Evolutionary conservation across 1,140 invertebrate genomes (phyloP).

Genomic region (Diuraphis noxia): DNA sequence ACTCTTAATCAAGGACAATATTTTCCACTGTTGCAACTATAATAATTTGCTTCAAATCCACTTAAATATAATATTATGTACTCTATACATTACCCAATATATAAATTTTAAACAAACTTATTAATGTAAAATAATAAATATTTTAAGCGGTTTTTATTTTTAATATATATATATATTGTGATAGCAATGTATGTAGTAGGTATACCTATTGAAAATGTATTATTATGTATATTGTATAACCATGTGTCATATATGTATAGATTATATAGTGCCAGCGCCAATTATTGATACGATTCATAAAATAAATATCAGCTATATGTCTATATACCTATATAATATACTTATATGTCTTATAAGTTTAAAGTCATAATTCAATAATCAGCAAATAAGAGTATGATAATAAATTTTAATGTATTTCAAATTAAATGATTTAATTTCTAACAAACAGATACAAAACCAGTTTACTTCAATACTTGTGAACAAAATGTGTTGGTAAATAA

Average conservation of each 20-base stretch:
- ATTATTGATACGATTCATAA: background rate
- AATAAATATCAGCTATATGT: background rate
- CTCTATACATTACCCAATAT: background rate
- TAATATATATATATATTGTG: background rate
- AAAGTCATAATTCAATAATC: background rate
- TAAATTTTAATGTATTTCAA: background rate
- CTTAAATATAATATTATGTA: background rate
- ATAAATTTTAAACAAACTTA: background rate
- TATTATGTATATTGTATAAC: background rate
- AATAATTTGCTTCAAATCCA: background rate
- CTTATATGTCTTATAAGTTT: background rate
- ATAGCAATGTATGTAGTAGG: background rate
- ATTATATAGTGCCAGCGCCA: background rate
- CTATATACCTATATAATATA: background rate
- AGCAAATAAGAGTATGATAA: background rate
- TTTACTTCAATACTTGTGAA: background rate
- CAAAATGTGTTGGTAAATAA: background rate
- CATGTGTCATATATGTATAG: background rate
- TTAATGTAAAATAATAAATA: background rate
- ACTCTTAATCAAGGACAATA: conserved; percentile 14
- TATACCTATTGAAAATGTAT: too few species aligned
- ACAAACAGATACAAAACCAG: background rate
- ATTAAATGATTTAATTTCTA: background rate
- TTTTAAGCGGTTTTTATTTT: background rate
- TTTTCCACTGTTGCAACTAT: conserved; percentile 1